Evolutionary conservation across 2,888 invertebrate species (phyloP).

Genomic region (Hypomecis atomaria): DNA sequence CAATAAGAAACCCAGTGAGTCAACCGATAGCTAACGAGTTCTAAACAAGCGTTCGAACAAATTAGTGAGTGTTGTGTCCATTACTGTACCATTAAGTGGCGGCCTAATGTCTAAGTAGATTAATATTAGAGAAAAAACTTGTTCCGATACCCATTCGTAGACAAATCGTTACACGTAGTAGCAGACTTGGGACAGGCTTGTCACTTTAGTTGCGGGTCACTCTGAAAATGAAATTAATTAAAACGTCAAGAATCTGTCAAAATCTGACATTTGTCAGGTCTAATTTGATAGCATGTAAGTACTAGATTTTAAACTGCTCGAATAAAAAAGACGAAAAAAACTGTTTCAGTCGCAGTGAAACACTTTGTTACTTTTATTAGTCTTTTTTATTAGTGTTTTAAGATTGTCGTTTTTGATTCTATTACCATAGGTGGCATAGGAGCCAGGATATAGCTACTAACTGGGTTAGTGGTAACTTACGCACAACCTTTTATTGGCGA

Average conservation of each 20-base stretch:
- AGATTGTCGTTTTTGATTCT: no score
- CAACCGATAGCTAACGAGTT: conserved; percentile 31
- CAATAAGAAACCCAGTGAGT: conserved; percentile 8
- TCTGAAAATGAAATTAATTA: background rate
- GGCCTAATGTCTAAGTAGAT: conserved; percentile 43
- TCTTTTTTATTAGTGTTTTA: no score
- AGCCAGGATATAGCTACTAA: no score
- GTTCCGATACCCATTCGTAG: conserved; percentile 37
- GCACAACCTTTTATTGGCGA: no score
- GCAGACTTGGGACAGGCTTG: conserved; percentile 1
- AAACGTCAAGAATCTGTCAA: background rate
- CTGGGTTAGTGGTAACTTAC: no score
- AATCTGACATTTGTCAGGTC: conserved; percentile 6
- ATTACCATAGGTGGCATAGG: no score
- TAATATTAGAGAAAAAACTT: conserved; percentile 48
- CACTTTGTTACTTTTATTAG: no score
- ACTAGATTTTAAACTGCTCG: background rate
- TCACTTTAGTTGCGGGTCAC: background rate
- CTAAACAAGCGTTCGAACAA: conserved; percentile 34
- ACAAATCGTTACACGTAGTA: background rate
- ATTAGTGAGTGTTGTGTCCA: conserved; percentile 56
- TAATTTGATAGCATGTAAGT: background rate
- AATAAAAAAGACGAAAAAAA: background rate
- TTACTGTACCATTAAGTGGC: conserved; percentile 50
- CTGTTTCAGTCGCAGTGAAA: no score